Conservation (phyloP, 2,888 invertebrate species). For the Zele albiditarsus region DNA sequence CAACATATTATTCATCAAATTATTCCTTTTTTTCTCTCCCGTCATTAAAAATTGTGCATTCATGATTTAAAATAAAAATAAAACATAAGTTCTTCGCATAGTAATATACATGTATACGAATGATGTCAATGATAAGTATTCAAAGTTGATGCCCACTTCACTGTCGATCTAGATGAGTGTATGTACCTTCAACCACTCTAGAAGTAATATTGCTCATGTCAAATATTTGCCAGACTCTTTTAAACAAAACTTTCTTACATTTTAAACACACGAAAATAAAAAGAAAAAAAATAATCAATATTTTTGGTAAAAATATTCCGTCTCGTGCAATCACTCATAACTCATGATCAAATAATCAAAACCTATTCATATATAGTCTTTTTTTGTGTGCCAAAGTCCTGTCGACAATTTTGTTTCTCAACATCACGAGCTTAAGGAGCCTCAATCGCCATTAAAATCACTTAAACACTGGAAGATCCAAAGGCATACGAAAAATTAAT, state of each 20-base stretch:
- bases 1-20: no score
- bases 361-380: neutral
- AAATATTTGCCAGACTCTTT: constrained; percentile 25
- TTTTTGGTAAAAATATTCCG: neutral
- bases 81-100: neutral
- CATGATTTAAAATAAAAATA: neutral
- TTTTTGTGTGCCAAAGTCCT: neutral
- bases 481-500: neutral
- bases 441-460: no score
- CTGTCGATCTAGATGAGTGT: neutral
- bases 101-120: neutral
- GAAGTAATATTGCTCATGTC: constrained; percentile 11
- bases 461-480: neutral
- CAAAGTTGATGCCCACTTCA: neutral
- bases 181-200: neutral
- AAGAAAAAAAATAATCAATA: neutral
- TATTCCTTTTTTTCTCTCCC: no score
- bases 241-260: neutral
- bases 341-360: neutral
- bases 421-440: no score
- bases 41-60: no score
- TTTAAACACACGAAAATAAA: neutral
- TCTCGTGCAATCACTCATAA: neutral
- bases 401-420: neutral
- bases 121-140: neutral